Evolutionary conservation across 2,888 invertebrate species (phyloP).

Genomic region (Liposcelis brunnea): DNA sequence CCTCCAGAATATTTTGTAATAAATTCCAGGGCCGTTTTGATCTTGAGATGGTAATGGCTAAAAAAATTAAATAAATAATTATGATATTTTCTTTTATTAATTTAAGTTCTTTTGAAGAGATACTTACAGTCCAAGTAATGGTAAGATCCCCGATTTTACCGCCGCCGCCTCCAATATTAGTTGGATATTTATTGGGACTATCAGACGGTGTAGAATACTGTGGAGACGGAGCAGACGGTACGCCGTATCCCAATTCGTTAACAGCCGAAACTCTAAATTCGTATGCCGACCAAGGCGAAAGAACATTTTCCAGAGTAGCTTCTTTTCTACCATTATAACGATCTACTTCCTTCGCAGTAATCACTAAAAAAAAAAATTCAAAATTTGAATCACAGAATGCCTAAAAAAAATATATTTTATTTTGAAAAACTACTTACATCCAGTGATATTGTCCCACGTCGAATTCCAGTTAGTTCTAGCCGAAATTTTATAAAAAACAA

Average conservation of each 20-base stretch:
- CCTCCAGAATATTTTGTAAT: slow-evolving; percentile 82
- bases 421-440: slow-evolving; percentile 27
- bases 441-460: slow-evolving; percentile 56
- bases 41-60: slow-evolving; percentile 52
- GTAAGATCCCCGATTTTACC: slow-evolving; percentile 90
- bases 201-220: slow-evolving; percentile 70
- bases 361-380: slow-evolving; percentile 18
- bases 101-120: neutral
- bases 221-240: slow-evolving; percentile 68
- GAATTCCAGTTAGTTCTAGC: slow-evolving; percentile 75
- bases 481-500: slow-evolving; percentile 59
- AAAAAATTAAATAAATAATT: slow-evolving; percentile 13
- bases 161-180: slow-evolving; percentile 78
- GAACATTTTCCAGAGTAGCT: slow-evolving; percentile 44
- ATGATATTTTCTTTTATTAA: no score
- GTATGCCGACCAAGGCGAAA: slow-evolving; percentile 79
- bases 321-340: slow-evolving; percentile 62
- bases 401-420: neutral
- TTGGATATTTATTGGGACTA: slow-evolving; percentile 57
- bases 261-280: slow-evolving; percentile 80
- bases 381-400: neutral
- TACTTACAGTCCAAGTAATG: slow-evolving; percentile 57
- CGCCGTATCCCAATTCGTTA: slow-evolving; percentile 67
- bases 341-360: slow-evolving; percentile 52
- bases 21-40: slow-evolving; percentile 77